phyloP scores from a whole-genome alignment of 2,888 invertebrate genomes.

The Strigamia transsilvanica region DNA sequence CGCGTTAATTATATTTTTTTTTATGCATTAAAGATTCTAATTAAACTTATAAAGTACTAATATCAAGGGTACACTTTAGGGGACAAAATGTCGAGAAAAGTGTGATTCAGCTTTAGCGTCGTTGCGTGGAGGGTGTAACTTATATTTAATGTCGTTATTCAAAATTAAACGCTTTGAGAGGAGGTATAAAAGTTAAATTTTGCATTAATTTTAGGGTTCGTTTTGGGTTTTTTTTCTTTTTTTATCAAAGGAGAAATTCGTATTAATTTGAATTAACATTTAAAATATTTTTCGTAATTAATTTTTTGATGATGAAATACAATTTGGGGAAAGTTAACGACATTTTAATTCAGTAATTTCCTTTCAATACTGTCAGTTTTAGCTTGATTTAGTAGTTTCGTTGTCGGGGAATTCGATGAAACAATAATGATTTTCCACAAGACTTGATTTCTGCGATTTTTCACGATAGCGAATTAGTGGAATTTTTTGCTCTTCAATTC shows the following conservation, averaged over 20 bases:
- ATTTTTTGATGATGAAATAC: too few species aligned
- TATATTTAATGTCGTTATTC: neutral
- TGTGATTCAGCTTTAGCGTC: neutral
- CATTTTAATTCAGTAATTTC: constrained; percentile 38
- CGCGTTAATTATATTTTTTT: constrained; percentile 30
- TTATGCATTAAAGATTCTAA: constrained; percentile 16
- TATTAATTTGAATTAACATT: too few species aligned
- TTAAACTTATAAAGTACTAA: constrained; percentile 32
- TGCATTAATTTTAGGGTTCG: neutral
- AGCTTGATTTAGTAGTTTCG: neutral
- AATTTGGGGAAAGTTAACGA: neutral
- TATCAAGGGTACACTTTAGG: neutral
- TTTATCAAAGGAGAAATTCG: neutral
- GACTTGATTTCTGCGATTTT: constrained; percentile 19
- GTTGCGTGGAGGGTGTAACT: neutral
- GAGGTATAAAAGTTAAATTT: neutral
- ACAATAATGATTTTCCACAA: constrained; percentile 44
- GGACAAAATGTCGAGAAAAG: neutral
- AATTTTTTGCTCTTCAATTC: constrained; percentile 26
- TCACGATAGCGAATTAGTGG: constrained; percentile 2
- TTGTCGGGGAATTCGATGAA: neutral
- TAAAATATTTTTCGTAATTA: neutral
- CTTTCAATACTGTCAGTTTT: neutral
- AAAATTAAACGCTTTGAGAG: neutral
- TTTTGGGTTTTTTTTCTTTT: neutral